These are phyloP conservation scores for Oxyteleia sp. DNA, from an alignment of 2,888 invertebrate genomes.

Conservation along the genomic window DNA sequence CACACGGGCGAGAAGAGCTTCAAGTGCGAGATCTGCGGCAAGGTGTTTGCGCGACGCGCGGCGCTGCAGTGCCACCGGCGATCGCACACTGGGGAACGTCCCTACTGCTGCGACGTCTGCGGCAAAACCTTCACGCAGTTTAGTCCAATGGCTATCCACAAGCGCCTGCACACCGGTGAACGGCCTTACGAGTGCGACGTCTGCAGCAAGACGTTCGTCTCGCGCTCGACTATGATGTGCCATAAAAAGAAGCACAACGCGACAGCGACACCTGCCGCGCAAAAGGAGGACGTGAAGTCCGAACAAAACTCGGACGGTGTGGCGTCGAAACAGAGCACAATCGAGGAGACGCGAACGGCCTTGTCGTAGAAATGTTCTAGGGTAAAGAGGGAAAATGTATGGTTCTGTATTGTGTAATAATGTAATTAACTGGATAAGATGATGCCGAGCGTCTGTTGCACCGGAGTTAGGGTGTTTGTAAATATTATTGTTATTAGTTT, in stretches of 20 bases:
- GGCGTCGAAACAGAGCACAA: conserved; percentile 17
- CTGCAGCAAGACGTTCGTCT: conserved; percentile 89
- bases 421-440: no score
- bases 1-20: conserved; percentile 90
- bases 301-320: conserved; percentile 43
- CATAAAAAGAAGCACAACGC: conserved; percentile 89
- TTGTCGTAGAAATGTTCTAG: conserved; percentile 56
- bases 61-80: conserved; percentile 89
- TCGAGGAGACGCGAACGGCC: conserved; percentile 63
- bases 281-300: conserved; percentile 74
- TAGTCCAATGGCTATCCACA: conserved; percentile 90
- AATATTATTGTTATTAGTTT: no score
- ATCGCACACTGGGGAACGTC: conserved; percentile 89
- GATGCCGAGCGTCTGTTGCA: no score
- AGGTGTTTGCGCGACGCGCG: conserved; percentile 90
- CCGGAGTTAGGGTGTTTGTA: no score
- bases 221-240: conserved; percentile 89
- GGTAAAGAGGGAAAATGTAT: no score
- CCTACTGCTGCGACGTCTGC: conserved; percentile 89
- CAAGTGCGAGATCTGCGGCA: conserved; percentile 90
- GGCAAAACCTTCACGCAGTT: conserved; percentile 90
- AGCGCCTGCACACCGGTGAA: conserved; percentile 90
- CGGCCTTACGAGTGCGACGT: conserved; percentile 90
- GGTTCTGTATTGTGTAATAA: no score
- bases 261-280: conserved; percentile 60